Evolutionary conservation across 1,140 invertebrate species (phyloP).

Genomic region (Dendrolimus punctatus): DNA sequence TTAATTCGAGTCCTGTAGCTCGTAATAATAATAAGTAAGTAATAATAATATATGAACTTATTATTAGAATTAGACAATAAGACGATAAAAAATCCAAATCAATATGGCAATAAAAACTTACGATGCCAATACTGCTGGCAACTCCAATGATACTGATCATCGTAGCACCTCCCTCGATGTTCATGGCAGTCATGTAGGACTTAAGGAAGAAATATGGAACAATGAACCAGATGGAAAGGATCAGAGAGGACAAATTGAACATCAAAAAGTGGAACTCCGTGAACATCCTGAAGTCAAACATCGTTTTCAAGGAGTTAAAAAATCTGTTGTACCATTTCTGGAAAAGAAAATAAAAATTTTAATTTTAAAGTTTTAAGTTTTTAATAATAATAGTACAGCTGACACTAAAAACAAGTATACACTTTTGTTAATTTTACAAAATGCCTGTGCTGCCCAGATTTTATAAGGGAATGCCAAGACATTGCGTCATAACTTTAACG

Average conservation of each 20-base stretch:
- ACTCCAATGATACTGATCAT: conserved; percentile 57
- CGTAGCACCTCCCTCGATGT: conserved; percentile 36
- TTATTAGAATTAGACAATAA: too few relatives aligned
- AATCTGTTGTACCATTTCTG: conserved; percentile 83
- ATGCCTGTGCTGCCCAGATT: too few relatives aligned
- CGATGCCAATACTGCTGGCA: conserved; percentile 53
- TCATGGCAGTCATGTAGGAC: conserved; percentile 41
- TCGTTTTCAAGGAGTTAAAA: conserved; percentile 77
- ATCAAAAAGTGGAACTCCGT: conserved; percentile 85
- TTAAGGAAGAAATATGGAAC: conserved; percentile 60
- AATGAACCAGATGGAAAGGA: conserved; percentile 85
- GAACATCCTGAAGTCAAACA: conserved; percentile 86
- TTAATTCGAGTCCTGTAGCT: too few relatives aligned
- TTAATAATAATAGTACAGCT: too few relatives aligned
- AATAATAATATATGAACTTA: too few relatives aligned
- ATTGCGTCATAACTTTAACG: too few relatives aligned
- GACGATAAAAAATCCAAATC: not conserved
- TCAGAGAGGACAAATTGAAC: conserved; percentile 85
- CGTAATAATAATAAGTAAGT: too few relatives aligned
- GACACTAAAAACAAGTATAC: too few relatives aligned
- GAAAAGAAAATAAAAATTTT: conserved; percentile 29
- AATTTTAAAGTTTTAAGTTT: not conserved
- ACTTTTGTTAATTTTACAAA: too few relatives aligned
- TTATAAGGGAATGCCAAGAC: too few relatives aligned
- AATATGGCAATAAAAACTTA: conserved; percentile 28